Percentiles rank a stretch among this genome's conserved stretches.
These are phyloP conservation scores for Dipodomys ordii DNA, from an alignment of 2,113 vertebrate genomes.

Conservation along the genomic window DNA sequence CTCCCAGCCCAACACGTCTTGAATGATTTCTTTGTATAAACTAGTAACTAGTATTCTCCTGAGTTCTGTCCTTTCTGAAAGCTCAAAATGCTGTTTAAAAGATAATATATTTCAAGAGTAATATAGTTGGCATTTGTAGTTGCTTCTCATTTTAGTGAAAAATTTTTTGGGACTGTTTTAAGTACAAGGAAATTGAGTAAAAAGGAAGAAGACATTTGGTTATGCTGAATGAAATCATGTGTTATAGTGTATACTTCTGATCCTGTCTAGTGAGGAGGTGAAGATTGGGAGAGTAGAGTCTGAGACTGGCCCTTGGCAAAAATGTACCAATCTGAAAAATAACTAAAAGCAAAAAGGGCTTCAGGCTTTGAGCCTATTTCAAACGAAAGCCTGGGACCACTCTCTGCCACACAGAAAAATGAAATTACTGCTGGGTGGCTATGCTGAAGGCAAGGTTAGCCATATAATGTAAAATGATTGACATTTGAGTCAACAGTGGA, in stretches of 20 bases:
- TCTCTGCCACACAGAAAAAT: too few relatives aligned
- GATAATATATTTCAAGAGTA: conserved; percentile 28
- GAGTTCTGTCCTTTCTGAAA: background rate
- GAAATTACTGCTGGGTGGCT: background rate
- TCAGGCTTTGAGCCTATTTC: too few relatives aligned
- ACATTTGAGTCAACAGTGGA: background rate
- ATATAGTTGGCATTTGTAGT: conserved; percentile 4
- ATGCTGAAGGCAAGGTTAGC: background rate
- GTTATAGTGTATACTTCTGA: too few relatives aligned
- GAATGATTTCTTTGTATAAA: conserved; percentile 26
- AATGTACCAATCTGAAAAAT: too few relatives aligned
- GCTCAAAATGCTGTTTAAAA: conserved; percentile 30
- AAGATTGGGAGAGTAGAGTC: too few relatives aligned
- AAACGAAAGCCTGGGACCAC: too few relatives aligned
- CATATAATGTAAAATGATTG: background rate
- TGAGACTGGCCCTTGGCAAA: too few relatives aligned
- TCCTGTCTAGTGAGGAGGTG: too few relatives aligned
- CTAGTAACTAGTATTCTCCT: background rate
- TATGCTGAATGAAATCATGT: background rate
- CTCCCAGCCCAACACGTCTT: background rate
- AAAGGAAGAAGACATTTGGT: background rate
- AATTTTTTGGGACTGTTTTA: background rate
- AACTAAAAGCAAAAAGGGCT: too few relatives aligned
- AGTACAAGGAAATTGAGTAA: conserved; percentile 37
- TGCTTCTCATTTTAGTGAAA: conserved; percentile 20